phyloP scores from a whole-genome alignment of 2,888 invertebrate species.

The Pachydiplax longipennis region DNA sequence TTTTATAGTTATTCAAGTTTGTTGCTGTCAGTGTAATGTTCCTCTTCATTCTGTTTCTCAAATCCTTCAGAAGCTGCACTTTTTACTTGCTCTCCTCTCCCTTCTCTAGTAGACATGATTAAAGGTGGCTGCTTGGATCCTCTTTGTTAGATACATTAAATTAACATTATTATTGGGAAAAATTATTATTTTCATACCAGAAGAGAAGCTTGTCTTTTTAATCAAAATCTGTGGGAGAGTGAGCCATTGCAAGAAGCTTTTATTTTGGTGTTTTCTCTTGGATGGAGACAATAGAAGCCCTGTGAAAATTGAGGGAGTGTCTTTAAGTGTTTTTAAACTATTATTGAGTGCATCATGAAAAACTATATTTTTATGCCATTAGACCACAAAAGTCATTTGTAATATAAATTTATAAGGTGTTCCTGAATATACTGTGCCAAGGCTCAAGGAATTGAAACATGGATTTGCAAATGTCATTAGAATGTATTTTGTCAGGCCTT shows the following conservation, averaged over 20 bases:
- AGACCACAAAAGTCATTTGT: constrained; percentile 25
- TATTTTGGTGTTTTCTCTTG: constrained; percentile 11
- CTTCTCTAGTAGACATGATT: background rate
- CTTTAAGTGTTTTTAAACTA: constrained; percentile 18
- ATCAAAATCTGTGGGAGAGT: constrained; percentile 12
- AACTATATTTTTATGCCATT: constrained; percentile 43
- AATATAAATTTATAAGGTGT: constrained; percentile 32
- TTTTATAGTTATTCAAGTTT: background rate
- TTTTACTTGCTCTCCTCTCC: background rate
- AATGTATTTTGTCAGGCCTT: background rate
- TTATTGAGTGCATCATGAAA: background rate
- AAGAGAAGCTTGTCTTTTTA: constrained; percentile 11
- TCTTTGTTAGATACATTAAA: background rate
- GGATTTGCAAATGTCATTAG: background rate
- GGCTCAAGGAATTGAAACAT: constrained; percentile 9
- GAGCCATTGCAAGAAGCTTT: constrained; percentile 16
- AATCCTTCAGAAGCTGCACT: background rate
- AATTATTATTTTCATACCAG: constrained; percentile 30
- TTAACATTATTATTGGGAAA: background rate
- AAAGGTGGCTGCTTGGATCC: background rate
- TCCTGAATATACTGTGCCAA: constrained; percentile 38
- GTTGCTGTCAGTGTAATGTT: background rate
- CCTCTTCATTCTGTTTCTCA: background rate
- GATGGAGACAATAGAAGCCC: constrained; percentile 17
- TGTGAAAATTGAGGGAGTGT: constrained; percentile 2